These are phyloP conservation scores for Spinus olivaceus DNA, from an alignment of 2,797 vertebrate genomes.

Conservation along the genomic window DNA sequence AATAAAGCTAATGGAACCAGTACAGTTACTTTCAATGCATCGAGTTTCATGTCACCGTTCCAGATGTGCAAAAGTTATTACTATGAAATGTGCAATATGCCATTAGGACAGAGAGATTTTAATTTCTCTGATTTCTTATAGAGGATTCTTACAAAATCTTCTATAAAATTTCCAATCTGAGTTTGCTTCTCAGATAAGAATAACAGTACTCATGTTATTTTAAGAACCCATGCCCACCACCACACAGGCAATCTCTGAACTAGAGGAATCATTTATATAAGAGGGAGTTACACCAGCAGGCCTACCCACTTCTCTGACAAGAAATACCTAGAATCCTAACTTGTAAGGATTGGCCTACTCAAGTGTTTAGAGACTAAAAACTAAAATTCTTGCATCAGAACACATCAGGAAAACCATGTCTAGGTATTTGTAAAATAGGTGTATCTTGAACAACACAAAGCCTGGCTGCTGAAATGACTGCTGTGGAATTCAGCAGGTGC, in stretches of 20 bases:
- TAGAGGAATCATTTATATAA: not conserved
- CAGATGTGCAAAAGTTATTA: not conserved
- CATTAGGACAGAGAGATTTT: not conserved
- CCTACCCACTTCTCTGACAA: not conserved
- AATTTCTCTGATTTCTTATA: not conserved
- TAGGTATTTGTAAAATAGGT: conserved; percentile 6
- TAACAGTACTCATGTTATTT: not conserved
- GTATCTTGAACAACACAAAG: not conserved
- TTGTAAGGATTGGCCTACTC: not conserved
- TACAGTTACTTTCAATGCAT: not conserved
- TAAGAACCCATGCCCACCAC: not conserved
- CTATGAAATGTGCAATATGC: not conserved
- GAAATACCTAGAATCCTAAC: not conserved
- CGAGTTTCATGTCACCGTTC: not conserved
- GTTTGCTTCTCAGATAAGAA: not conserved
- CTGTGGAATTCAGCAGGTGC: conserved; percentile 2
- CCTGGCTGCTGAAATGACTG: conserved; percentile 2
- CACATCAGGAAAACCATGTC: not conserved
- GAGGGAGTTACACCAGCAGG: not conserved
- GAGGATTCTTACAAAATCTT: not conserved
- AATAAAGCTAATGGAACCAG: not conserved
- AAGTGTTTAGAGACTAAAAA: not conserved
- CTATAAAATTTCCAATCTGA: not conserved
- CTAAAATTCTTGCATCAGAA: not conserved
- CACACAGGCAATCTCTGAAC: not conserved